phyloP scores from a whole-genome alignment of 2,888 invertebrate genomes.

The Gibbula magus region DNA sequence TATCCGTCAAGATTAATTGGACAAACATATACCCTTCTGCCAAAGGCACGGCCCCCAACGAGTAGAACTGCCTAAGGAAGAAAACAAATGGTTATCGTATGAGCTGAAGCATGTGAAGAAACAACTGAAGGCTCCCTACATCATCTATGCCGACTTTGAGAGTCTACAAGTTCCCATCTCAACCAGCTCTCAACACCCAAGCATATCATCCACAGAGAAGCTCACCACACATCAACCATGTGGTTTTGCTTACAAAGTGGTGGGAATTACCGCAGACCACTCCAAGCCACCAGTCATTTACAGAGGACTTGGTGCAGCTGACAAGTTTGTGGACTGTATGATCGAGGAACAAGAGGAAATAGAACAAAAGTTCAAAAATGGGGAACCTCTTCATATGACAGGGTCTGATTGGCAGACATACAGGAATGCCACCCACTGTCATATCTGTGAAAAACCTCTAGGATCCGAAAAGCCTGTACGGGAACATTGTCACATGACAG shows the following conservation, averaged over 20 bases:
- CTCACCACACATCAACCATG: no score
- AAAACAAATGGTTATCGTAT: constrained; percentile 26
- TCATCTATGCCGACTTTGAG: constrained; percentile 30
- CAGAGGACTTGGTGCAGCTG: constrained; percentile 13
- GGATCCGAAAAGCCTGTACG: constrained; percentile 3
- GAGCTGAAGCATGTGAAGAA: constrained; percentile 14
- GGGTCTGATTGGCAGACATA: constrained; percentile 4
- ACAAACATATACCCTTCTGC: no score
- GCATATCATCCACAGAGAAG: not conserved
- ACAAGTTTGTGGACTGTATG: constrained; percentile 14
- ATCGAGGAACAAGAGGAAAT: constrained; percentile 15
- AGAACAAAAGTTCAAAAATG: not conserved
- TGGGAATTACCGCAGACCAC: not conserved
- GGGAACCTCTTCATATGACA: constrained; percentile 15
- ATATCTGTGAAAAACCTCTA: constrained; percentile 16
- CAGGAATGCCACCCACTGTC: constrained; percentile 15
- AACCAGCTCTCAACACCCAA: not conserved
- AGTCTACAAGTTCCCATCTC: not conserved
- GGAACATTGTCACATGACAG: constrained; percentile 32
- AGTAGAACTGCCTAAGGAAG: constrained; percentile 19
- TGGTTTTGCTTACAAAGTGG: no score
- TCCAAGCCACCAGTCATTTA: no score
- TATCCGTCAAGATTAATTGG: no score
- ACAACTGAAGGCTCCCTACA: constrained; percentile 30
- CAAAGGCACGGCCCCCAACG: constrained; percentile 24